Evolutionary conservation across 1,140 invertebrate species (phyloP).

Genomic region (Pararge aegeria): DNA sequence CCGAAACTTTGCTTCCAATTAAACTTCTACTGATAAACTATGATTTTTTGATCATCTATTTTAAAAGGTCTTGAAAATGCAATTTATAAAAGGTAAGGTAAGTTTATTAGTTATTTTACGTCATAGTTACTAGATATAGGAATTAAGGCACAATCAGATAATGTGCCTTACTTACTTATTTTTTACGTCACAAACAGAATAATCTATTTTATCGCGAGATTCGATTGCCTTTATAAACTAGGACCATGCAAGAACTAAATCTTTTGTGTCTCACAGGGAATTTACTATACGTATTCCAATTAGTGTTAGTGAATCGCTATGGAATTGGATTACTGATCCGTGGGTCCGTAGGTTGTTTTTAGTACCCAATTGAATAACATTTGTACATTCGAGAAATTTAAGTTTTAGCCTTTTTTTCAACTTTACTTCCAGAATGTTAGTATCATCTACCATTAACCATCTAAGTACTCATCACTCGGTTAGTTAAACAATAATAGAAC

Average conservation of each 20-base stretch:
- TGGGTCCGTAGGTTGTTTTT: not conserved
- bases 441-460: too few species aligned
- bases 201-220: not conserved
- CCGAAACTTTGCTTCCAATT: too few species aligned
- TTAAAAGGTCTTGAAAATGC: too few species aligned
- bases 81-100: too few species aligned
- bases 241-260: not conserved
- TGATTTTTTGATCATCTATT: too few species aligned
- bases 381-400: too few species aligned
- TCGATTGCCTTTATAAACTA: not conserved
- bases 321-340: not conserved
- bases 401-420: not conserved
- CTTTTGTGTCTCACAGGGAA: slow-evolving; percentile 2
- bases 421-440: too few species aligned
- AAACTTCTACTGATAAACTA: too few species aligned
- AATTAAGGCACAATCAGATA: not conserved
- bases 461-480: too few species aligned
- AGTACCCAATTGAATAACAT: not conserved
- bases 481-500: too few species aligned
- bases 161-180: not conserved
- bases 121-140: not conserved
- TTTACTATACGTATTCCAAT: not conserved
- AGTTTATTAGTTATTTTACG: too few species aligned
- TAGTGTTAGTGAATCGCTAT: not conserved
- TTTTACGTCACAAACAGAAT: not conserved